These are phyloP conservation scores for Sminthurinus signatus DNA, from an alignment of 1,140 invertebrate genomes.

Conservation along the genomic window DNA sequence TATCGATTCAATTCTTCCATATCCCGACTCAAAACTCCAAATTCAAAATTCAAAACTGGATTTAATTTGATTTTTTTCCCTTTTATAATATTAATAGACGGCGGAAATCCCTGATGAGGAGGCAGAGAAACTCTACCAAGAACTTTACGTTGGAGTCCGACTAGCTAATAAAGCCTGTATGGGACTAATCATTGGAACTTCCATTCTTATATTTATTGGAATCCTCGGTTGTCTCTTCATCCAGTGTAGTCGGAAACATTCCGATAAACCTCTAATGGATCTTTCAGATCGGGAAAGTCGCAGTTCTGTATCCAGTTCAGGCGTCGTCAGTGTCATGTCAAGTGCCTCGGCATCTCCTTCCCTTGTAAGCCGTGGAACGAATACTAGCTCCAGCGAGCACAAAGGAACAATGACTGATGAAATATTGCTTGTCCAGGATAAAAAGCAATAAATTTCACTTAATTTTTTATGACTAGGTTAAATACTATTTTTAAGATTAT, in stretches of 20 bases:
- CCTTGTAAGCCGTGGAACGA: neutral
- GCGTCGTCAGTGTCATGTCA: neutral
- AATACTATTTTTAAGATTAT: too few relatives aligned
- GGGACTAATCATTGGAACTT: conserved; percentile 21
- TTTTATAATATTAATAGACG: conserved; percentile 24
- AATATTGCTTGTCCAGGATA: too few relatives aligned
- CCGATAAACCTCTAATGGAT: neutral
- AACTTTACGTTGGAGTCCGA: conserved; percentile 26
- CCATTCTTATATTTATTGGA: conserved; percentile 29
- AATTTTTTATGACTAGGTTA: too few relatives aligned
- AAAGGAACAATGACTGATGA: neutral
- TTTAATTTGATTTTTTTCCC: too few relatives aligned
- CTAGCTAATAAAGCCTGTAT: conserved; percentile 29
- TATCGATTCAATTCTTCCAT: too few relatives aligned
- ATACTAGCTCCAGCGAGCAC: conserved; percentile 1
- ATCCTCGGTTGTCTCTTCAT: conserved; percentile 19
- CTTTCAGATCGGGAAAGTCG: too few relatives aligned
- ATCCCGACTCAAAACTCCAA: too few relatives aligned
- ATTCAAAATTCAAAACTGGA: too few relatives aligned
- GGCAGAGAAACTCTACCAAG: conserved; percentile 13
- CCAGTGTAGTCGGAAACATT: neutral
- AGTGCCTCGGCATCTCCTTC: neutral
- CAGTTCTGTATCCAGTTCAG: neutral
- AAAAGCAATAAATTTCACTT: too few relatives aligned
- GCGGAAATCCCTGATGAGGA: conserved; percentile 27